Evolutionary conservation across 2,113 vertebrate species (phyloP).

Genomic region (Crocuta crocuta): DNA sequence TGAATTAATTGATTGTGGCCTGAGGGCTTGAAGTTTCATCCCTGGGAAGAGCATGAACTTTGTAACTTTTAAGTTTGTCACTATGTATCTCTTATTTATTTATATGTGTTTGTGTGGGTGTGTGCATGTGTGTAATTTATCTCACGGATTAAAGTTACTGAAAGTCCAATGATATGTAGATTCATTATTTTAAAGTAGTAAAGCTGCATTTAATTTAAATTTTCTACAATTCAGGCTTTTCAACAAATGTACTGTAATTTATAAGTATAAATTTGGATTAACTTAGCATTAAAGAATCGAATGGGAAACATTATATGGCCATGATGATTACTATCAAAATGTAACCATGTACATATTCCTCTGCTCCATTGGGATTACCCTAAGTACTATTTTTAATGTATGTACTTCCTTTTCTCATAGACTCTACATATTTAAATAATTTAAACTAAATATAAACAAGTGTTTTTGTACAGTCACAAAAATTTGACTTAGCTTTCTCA

Average conservation of each 20-base stretch:
- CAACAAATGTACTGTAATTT: neutral
- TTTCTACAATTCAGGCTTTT: slow-evolving; percentile 17
- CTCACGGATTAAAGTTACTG: neutral
- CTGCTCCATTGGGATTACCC: neutral
- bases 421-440: slow-evolving; percentile 45
- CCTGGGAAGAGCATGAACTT: neutral
- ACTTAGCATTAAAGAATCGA: neutral
- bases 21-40: neutral
- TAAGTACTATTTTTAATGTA: slow-evolving; percentile 64
- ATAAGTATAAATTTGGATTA: neutral
- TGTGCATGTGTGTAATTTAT: neutral
- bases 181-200: slow-evolving; percentile 25
- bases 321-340: neutral
- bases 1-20: neutral
- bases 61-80: neutral
- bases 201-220: slow-evolving; percentile 56
- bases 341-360: slow-evolving; percentile 22
- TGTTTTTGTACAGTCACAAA: slow-evolving; percentile 16
- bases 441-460: slow-evolving; percentile 63
- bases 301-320: neutral
- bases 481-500: slow-evolving; percentile 43
- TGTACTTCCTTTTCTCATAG: slow-evolving; percentile 62
- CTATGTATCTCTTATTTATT: neutral
- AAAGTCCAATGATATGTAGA: neutral
- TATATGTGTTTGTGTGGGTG: neutral